Evolutionary conservation across 2,797 vertebrate species (phyloP), one percentile per base, ranked within the genome.

Genomic region (Geotrypetes seraphini): DNA sequence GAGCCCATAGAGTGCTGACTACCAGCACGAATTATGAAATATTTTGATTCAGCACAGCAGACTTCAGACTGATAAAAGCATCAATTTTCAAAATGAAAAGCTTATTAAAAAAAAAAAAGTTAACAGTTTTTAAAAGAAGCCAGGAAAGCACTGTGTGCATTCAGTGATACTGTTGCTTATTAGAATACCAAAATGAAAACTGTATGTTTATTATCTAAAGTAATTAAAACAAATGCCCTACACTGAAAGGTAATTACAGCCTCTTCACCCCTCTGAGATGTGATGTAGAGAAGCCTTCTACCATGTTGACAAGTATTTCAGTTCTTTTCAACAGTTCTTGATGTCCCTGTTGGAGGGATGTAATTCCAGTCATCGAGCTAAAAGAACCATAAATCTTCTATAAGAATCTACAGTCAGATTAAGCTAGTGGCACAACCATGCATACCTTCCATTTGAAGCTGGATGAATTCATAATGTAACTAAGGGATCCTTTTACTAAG

Each of bases 301-400:
- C 71, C 77, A 84, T 87, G 90, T 85, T 95, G 91, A 96, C 90
- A 92, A 92, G 87, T 46, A 51, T 87, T 88, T 92, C 87, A 84
- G 71, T 91, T 91, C 88, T 89, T 96, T 92, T 96, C 90, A 95
- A 83, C 90, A 91, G 88, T 86, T 84, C 82, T 75, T 79, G 81
- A 83, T 91, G 82, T 82, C 75, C 83, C 76, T 78, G 74, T 68
- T 66, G 62, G 78, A 88, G 85, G 88, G 93, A 96, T 91, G 90
- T 83, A 83, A n/a, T 83, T 82, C 78, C 77, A 86, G 79, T 86
- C 82, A 70, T 54, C 83, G 66, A 60, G 63, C 78, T 72, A 60
- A 57, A 72, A 80, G 83, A 86, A 84, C 82, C 73, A 62, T 69
- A 81, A 78, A 73, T 66, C 82, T 75, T 73, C 39, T 50, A 66